Base-by-base conservation (phyloP, 2,888 invertebrate genomes). In the Eupithecia abbreviata region DNA sequence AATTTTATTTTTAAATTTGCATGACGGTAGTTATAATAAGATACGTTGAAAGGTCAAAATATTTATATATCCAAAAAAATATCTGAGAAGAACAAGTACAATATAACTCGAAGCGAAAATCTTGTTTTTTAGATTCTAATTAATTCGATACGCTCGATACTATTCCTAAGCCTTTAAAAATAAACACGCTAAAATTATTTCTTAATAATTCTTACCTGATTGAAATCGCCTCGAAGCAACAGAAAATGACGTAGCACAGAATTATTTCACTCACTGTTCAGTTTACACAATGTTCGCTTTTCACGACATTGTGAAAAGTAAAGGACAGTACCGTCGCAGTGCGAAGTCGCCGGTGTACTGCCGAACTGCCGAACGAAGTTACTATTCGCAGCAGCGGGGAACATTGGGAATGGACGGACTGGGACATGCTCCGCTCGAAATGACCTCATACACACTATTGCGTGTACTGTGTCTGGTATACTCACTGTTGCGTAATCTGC, bases 261-360 rank as follows among this genome's bases (percentile, higher is more conserved):
- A 85, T 86, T 84, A 81, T 84, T 82, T 69, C 80, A 81, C 81
- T 81, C 82, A 82, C 82, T 79, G 84, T 82, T 87, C 84, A 83
- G 77, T 85, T 77, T 70, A 76, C 74, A 79, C 76, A 75, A 77
- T 79, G 77, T 76, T 80, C 79, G 74, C 73, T 80, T 45, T 71
- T 62, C 81, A 77, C 80, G 73, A n/a, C n/a, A n/a, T n/a, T n/a
- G n/a, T n/a, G n/a, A n/a, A n/a, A 30, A 45, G 55, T 78, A 81
- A 84, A 79, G 82, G 79, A 82, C 78, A 80, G 86, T 85, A 92
- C 93, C 93, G 91, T 87, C 92, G 92, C 93, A 91, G 88, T 92
- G 93, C 93, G 91, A 92, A 89, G 91, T 87, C 86, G 90, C 87
- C 87, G 87, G 82, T 85, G 85, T 88, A 94, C 94, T 94, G 93